These are phyloP conservation scores for Jacana jacana DNA, from an alignment of 2,113 vertebrate genomes.

Conservation along the genomic window DNA sequence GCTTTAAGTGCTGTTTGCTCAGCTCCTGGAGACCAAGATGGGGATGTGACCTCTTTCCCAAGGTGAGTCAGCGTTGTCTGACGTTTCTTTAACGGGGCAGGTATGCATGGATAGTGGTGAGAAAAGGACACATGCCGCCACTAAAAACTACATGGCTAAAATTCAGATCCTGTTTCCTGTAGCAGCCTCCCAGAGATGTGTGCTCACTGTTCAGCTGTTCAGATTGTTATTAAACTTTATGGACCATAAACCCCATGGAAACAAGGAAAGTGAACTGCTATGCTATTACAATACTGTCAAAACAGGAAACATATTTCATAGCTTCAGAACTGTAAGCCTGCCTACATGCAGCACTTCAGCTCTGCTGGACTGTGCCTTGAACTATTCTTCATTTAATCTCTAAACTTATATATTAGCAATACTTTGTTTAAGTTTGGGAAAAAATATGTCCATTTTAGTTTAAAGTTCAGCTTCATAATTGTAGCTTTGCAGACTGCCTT, in stretches of 20 bases:
- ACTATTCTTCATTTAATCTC: constrained; percentile 47
- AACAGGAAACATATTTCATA: constrained; percentile 74
- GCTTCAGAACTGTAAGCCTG: constrained; percentile 51
- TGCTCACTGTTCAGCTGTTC: constrained; percentile 76
- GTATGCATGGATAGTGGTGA: neutral
- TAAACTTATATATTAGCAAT: too few relatives aligned
- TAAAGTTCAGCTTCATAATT: constrained; percentile 49
- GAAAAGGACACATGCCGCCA: neutral
- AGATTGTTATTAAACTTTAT: constrained; percentile 86
- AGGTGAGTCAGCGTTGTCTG: neutral
- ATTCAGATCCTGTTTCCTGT: constrained; percentile 41
- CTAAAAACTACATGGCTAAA: constrained; percentile 31
- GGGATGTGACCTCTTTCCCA: neutral
- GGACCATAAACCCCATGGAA: constrained; percentile 81
- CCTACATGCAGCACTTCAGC: neutral
- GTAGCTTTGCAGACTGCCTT: neutral
- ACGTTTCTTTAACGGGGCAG: neutral
- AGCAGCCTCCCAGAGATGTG: constrained; percentile 59
- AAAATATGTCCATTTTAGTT: constrained; percentile 40
- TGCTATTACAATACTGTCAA: constrained; percentile 75
- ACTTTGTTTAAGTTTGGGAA: too few relatives aligned
- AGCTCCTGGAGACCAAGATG: neutral
- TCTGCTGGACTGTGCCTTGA: constrained; percentile 34
- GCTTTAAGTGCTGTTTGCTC: neutral
- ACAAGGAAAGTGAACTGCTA: constrained; percentile 75